These are phyloP conservation scores for Laticauda laticaudata DNA, from an alignment of 2,113 vertebrate species.

Conservation along the genomic window DNA sequence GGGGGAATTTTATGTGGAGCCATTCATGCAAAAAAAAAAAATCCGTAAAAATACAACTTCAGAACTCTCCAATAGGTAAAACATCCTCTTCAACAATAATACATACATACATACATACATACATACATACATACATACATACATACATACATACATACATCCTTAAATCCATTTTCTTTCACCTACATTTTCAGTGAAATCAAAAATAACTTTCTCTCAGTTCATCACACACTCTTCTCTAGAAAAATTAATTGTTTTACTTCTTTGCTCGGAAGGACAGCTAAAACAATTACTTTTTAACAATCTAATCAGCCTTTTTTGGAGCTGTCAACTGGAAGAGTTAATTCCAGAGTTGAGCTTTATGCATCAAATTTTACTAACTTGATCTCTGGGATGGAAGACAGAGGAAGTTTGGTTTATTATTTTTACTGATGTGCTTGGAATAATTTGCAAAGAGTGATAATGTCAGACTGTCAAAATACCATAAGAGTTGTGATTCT, in stretches of 20 bases:
- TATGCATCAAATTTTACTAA: slow-evolving; percentile 20
- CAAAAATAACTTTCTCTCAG: neutral
- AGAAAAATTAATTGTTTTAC: neutral
- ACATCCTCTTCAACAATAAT: neutral
- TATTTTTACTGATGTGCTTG: slow-evolving; percentile 32
- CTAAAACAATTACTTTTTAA: neutral
- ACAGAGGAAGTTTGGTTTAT: slow-evolving; percentile 44
- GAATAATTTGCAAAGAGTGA: slow-evolving; percentile 45
- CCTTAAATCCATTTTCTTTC: neutral
- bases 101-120: no score
- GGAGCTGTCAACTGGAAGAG: neutral
- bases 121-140: no score
- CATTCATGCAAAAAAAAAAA: neutral
- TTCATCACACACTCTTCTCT: neutral
- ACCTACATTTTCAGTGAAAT: neutral
- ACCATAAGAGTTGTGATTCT: slow-evolving; percentile 15
- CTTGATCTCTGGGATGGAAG: slow-evolving; percentile 33
- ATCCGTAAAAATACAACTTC: neutral
- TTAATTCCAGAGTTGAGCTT: neutral
- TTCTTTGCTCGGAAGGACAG: neutral
- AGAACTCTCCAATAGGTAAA: neutral
- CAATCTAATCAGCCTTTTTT: neutral
- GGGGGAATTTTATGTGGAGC: neutral
- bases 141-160: neutral
- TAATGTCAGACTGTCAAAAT: slow-evolving; percentile 48